phyloP scores from a whole-genome alignment of 2,888 invertebrate genomes.

The Pherbina coryleti region DNA sequence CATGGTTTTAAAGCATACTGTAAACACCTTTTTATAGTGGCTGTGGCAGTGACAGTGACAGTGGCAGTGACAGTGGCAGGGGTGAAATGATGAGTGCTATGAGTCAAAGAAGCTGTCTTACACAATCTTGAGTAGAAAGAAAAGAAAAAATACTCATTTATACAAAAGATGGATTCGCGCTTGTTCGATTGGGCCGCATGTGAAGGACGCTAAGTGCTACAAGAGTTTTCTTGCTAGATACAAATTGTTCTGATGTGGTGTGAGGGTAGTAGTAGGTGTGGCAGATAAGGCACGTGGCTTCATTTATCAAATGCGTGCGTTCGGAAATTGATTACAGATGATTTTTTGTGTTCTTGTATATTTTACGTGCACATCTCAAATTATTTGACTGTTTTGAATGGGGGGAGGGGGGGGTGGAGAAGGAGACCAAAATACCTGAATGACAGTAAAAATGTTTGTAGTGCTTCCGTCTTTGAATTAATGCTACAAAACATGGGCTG shows the following conservation, averaged over 20 bases:
- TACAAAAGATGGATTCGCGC: neutral
- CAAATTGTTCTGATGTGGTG: conserved; percentile 20
- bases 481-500: no score
- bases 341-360: conserved; percentile 14
- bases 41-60: neutral
- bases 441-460: neutral
- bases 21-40: conserved; percentile 13
- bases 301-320: conserved; percentile 60
- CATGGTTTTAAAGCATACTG: neutral
- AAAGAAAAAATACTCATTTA: neutral
- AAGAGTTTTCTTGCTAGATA: neutral
- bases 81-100: no score
- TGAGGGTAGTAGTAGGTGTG: neutral
- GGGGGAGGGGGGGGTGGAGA: no score
- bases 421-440: no score
- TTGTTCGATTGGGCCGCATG: neutral
- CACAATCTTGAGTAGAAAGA: no score
- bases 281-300: conserved; percentile 63
- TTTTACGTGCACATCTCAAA: neutral
- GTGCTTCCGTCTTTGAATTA: neutral
- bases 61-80: neutral
- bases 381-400: neutral
- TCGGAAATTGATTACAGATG: conserved; percentile 39
- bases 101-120: no score
- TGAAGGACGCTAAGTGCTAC: conserved; percentile 1